These are phyloP conservation scores for Flexamia atlantica DNA, from an alignment of 2,888 invertebrate species.

Conservation along the genomic window DNA sequence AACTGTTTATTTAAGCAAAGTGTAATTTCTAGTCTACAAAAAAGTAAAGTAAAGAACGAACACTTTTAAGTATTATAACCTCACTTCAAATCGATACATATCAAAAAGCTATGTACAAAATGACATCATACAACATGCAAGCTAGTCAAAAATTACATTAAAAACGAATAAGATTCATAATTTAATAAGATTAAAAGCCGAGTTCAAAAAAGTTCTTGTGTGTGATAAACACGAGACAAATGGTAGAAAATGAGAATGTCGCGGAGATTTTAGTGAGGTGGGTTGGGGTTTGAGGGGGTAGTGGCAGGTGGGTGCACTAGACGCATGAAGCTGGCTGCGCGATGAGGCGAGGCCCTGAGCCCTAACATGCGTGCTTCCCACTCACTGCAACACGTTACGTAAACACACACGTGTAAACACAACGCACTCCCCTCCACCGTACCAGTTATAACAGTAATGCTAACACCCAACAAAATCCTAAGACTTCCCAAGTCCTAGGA, in stretches of 20 bases:
- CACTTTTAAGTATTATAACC: constrained; percentile 8
- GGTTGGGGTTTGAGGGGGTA: constrained; percentile 32
- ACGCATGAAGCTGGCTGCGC: constrained; percentile 45
- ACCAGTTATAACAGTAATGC: no score
- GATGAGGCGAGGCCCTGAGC: constrained; percentile 42
- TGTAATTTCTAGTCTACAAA: constrained; percentile 50
- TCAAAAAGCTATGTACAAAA: constrained; percentile 48
- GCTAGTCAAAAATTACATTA: constrained; percentile 43
- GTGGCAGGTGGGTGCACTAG: constrained; percentile 33
- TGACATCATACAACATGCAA: constrained; percentile 45
- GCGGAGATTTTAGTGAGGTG: constrained; percentile 15
- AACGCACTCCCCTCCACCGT: no score
- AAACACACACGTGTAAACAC: not conserved
- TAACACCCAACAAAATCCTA: no score
- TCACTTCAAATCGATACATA: constrained; percentile 8
- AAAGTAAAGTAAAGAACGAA: not conserved
- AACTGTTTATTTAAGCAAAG: constrained; percentile 14
- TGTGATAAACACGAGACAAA: constrained; percentile 3
- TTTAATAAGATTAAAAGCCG: not conserved
- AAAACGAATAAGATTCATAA: not conserved
- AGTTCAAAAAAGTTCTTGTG: not conserved
- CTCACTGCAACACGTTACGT: constrained; percentile 50
- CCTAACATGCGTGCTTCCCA: constrained; percentile 52
- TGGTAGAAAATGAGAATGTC: not conserved
- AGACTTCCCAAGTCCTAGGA: no score